Evolutionary conservation across 1,140 invertebrate species (phyloP), one percentile per base, ranked within the genome.

Genomic region (Musca vetustissima): DNA sequence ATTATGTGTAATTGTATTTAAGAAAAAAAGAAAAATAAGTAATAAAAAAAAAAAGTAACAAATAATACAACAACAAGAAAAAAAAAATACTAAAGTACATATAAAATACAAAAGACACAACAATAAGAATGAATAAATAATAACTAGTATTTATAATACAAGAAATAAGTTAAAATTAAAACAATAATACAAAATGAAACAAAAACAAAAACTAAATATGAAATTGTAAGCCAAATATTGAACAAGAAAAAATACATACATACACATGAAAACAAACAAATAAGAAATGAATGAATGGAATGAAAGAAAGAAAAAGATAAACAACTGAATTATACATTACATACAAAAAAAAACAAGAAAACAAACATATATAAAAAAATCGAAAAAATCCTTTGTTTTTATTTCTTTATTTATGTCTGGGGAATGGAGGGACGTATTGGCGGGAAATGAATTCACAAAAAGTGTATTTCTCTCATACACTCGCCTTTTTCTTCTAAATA

Each of bases 211-310:
- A 59, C 25, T 61, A 21, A 61, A 43, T 11, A 11, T 43, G 36
- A 43, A 43, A 36, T 21, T 17, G 11, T 43, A 61, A 61, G 57
- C 57, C 57, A 61, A 61, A 61, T 61, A 61, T 61, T 61, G 25
- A 59, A 59, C 55, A 59, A 59, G n/a, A n/a, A n/a, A n/a, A n/a
- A n/a, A n/a, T n/a, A n/a, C n/a, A 49, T 49, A 15, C 48, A 49
- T 15, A 49, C 14, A 17, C 4, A 49, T 14, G 14, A 49, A 49
- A 15, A 17, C 17, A 49, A 49, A 49, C n/a, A n/a, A n/a, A n/a
- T n/a, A 59, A 59, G 9, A 28, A n/a, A 59, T 32, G 32, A 59
- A 32, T 28, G 32, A 59, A 55, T n/a, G n/a, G 14, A 17, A 59
- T 28, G 28, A 2, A 49, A 52, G 21, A 19, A 52, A 21, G 21